phyloP scores from a whole-genome alignment of 2,888 invertebrate genomes.

The Drosophila emarginata region DNA sequence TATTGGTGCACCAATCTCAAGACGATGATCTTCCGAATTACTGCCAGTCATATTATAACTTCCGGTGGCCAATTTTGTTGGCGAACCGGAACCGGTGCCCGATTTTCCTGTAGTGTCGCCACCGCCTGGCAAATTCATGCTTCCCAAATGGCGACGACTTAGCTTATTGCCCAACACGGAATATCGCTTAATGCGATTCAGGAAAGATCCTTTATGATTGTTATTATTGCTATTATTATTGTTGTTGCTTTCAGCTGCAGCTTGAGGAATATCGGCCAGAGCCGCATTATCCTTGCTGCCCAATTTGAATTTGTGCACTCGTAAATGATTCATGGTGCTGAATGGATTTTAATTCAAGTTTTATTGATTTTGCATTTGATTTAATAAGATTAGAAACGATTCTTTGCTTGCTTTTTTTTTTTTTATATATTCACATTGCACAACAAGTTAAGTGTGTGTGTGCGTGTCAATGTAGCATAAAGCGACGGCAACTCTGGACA shows the following conservation, averaged over 20 bases:
- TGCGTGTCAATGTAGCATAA: not conserved
- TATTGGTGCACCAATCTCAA: slow-evolving; percentile 82
- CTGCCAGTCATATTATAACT: slow-evolving; percentile 82
- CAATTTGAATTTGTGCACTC: slow-evolving; percentile 74
- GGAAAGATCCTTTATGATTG: slow-evolving; percentile 51
- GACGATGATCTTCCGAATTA: slow-evolving; percentile 80
- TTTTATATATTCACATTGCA: not conserved
- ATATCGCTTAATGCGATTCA: slow-evolving; percentile 81
- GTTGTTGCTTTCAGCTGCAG: slow-evolving; percentile 30
- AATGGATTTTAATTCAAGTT: slow-evolving; percentile 13
- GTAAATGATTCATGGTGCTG: slow-evolving; percentile 73
- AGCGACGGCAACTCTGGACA: not conserved
- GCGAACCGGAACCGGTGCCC: slow-evolving; percentile 56
- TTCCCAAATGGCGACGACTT: slow-evolving; percentile 76
- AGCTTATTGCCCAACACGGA: slow-evolving; percentile 80
- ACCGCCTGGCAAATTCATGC: slow-evolving; percentile 59
- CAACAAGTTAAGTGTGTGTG: not conserved
- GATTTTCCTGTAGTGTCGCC: slow-evolving; percentile 14
- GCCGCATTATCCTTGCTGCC: slow-evolving; percentile 55
- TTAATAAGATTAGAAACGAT: not conserved
- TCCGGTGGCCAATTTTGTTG: slow-evolving; percentile 76
- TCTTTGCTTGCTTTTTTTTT: not conserved
- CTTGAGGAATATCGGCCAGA: slow-evolving; percentile 34
- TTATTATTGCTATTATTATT: slow-evolving; percentile 61
- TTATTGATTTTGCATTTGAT: slow-evolving; percentile 6